A percentile compares a stretch with the other conserved stretches of the same genome.
Conservation (phyloP, 1,140 invertebrate genomes). For the Ceratosolen fusciceps region DNA sequence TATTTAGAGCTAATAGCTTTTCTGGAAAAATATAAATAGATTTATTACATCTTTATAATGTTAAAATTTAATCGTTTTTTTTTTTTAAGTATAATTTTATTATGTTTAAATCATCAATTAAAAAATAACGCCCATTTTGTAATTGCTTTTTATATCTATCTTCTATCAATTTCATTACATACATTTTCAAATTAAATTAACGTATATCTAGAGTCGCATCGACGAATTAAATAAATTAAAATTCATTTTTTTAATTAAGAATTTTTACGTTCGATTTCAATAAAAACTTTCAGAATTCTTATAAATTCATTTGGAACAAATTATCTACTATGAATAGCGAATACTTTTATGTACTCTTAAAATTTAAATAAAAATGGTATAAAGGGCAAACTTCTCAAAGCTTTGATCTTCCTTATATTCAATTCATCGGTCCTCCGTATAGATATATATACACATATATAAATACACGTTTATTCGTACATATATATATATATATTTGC, state of each 20-base stretch:
- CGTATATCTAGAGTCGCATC: no score
- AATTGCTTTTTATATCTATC: no score
- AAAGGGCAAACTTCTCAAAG: background rate
- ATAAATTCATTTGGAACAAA: background rate
- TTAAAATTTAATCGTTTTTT: no score
- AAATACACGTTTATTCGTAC: background rate
- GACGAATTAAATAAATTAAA: no score
- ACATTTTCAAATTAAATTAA: no score
- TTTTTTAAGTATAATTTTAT: no score
- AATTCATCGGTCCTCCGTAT: background rate
- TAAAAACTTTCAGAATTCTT: background rate
- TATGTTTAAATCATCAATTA: no score
- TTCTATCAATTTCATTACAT: no score
- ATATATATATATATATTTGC: background rate
- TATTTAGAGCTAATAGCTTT: no score
- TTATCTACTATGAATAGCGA: background rate
- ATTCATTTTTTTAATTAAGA: background rate
- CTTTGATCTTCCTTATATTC: conserved; percentile 8
- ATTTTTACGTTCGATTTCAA: background rate
- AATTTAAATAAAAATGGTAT: background rate
- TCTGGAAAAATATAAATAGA: no score
- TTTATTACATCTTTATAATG: no score
- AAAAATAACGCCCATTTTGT: no score
- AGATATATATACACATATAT: background rate
- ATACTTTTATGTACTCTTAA: background rate